Conservation (phyloP, 2,113 vertebrate species). For the Macrotus californicus region DNA sequence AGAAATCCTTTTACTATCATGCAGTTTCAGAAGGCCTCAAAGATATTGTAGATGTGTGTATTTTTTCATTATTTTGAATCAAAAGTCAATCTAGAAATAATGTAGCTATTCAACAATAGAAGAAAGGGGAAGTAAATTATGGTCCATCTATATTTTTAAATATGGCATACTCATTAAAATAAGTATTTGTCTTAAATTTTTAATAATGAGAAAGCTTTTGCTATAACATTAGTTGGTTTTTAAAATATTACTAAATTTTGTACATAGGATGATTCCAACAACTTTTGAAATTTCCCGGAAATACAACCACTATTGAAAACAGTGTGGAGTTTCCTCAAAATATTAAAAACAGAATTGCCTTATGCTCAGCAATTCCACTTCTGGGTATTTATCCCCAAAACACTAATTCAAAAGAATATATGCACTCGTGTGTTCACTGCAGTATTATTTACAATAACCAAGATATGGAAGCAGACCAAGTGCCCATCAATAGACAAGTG, state of each 20-base stretch:
- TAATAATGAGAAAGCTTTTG: background rate
- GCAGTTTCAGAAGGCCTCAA: background rate
- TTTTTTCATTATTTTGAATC: background rate
- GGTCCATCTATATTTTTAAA: background rate
- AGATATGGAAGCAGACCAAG: background rate
- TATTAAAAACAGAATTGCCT: background rate
- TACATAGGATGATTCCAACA: conserved; percentile 1
- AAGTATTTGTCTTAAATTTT: background rate
- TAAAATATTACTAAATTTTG: background rate
- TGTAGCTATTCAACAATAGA: background rate
- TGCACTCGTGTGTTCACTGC: background rate
- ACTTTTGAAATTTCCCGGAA: background rate
- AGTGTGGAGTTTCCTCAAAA: background rate
- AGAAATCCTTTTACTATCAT: background rate
- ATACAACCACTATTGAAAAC: background rate
- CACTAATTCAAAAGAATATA: background rate
- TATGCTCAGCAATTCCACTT: background rate
- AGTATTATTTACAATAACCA: background rate
- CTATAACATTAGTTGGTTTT: background rate
- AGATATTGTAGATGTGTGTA: background rate
- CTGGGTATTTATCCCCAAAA: background rate
- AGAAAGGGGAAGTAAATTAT: background rate
- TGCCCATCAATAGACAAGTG: background rate
- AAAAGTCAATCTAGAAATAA: background rate
- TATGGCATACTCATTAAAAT: background rate